A percentile compares a stretch with the other conserved stretches of the same genome.
Conservation (phyloP, 1,140 invertebrate species). For the Drosophila quadrilineata region DNA sequence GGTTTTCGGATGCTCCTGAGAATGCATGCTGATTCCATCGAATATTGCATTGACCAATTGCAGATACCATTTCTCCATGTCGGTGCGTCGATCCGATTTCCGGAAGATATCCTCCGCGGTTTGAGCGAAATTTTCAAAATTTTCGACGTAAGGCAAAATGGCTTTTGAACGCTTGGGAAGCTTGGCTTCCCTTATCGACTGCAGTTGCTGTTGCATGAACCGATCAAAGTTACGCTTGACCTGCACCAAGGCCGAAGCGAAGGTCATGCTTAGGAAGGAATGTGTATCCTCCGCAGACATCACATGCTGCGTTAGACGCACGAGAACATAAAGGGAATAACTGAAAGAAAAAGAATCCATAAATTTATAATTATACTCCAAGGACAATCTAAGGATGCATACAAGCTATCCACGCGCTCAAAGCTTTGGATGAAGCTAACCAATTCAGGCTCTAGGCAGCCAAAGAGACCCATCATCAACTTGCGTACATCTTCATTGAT, state of each 20-base stretch:
- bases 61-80: slow-evolving; percentile 97
- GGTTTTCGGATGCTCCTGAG: slow-evolving; percentile 94
- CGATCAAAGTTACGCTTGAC: slow-evolving; percentile 97
- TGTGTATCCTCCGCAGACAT: slow-evolving; percentile 95
- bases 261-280: slow-evolving; percentile 94
- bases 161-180: slow-evolving; percentile 90
- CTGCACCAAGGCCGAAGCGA: slow-evolving; percentile 93
- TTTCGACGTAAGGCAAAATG: slow-evolving; percentile 94
- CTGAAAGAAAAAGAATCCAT: slow-evolving; percentile 83
- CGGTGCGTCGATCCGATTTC: slow-evolving; percentile 93
- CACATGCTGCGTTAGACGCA: slow-evolving; percentile 93
- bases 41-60: slow-evolving; percentile 93
- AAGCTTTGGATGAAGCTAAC: slow-evolving; percentile 91
- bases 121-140: slow-evolving; percentile 95
- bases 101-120: slow-evolving; percentile 94
- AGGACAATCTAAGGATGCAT: slow-evolving; percentile 80
- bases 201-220: slow-evolving; percentile 93
- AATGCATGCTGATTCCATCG: slow-evolving; percentile 90
- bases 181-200: slow-evolving; percentile 91
- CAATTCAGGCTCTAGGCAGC: slow-evolving; percentile 92
- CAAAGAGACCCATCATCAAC: slow-evolving; percentile 94
- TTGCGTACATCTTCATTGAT: slow-evolving; percentile 90
- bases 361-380: background rate
- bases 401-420: slow-evolving; percentile 94
- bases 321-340: slow-evolving; percentile 95